These are phyloP conservation scores for Anableps anableps DNA, from an alignment of 2,797 vertebrate species.

Conservation along the genomic window DNA sequence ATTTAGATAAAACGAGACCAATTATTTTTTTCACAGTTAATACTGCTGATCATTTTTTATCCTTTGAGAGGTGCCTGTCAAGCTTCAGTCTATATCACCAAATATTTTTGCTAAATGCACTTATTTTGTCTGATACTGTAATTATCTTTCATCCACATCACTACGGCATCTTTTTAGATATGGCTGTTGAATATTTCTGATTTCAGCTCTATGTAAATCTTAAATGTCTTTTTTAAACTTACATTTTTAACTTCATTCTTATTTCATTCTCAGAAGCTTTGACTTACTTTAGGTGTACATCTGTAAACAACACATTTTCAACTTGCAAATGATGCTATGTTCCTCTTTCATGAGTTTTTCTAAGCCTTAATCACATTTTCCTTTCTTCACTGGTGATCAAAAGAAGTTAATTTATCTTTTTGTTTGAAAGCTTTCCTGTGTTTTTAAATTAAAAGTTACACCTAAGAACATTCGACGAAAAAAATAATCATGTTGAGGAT, in stretches of 20 bases:
- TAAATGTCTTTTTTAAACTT: background rate
- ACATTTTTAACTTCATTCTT: background rate
- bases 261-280: background rate
- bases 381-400: background rate
- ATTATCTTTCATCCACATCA: background rate
- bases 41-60: no score
- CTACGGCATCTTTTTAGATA: background rate
- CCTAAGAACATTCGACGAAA: background rate
- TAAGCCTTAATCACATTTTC: background rate
- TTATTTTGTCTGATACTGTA: background rate
- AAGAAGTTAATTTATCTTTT: background rate
- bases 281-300: background rate
- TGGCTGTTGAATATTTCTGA: background rate
- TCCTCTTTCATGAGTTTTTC: background rate
- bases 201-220: background rate
- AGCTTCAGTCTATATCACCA: no score
- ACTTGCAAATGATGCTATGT: background rate
- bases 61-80: no score
- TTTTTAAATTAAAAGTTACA: background rate
- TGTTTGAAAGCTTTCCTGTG: background rate
- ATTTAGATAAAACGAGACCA: background rate
- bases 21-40: background rate
- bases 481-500: background rate
- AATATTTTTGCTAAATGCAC: background rate
- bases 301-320: background rate